phyloP scores from a whole-genome alignment of 2,113 vertebrate species.

The Columba janthina region DNA sequence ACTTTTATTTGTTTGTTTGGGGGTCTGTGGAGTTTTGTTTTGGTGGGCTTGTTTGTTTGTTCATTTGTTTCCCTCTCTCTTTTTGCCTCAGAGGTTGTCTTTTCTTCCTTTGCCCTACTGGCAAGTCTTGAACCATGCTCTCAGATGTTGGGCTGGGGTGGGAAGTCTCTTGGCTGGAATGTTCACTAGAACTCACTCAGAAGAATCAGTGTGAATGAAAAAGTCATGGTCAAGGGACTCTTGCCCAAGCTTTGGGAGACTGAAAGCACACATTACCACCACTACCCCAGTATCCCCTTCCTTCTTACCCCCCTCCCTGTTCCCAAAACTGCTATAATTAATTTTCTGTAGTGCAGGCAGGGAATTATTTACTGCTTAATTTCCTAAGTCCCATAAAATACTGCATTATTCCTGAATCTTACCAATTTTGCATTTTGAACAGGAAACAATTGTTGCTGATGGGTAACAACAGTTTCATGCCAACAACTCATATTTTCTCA shows the following conservation, averaged over 20 bases:
- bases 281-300: neutral
- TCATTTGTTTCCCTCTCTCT: neutral
- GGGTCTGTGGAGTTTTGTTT: neutral
- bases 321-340: neutral
- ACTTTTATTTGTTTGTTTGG: no score
- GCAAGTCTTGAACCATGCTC: rapidly evolving
- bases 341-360: neutral
- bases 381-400: neutral
- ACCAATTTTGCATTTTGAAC: neutral
- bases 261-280: neutral
- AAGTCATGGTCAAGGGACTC: neutral
- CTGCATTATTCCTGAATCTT: neutral
- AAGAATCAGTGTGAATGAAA: neutral
- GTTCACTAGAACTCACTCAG: neutral
- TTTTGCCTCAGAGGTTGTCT: neutral
- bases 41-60: neutral
- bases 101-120: neutral
- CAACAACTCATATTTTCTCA: neutral
- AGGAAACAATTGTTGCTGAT: neutral
- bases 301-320: neutral
- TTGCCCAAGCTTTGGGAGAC: neutral
- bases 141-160: neutral
- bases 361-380: neutral
- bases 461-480: neutral
- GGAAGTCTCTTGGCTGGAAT: neutral